A percentile compares a stretch with the other conserved stretches of the same genome.
Evolutionary conservation across 2,797 vertebrate species (phyloP).

Genomic region (Anabas testudineus): DNA sequence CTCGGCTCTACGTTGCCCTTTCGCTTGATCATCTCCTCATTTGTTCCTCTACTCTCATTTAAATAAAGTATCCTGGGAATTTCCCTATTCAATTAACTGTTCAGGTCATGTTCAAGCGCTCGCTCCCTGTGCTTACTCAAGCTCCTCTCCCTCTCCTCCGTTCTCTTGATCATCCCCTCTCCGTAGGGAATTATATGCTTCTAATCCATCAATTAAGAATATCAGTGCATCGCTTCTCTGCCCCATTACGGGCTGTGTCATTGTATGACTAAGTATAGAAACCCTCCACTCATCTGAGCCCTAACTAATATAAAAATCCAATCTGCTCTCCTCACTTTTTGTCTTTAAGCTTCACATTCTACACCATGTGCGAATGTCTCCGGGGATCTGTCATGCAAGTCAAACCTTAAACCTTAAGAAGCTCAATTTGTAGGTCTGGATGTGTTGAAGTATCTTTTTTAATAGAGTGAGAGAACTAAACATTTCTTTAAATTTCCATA

Average conservation of each 20-base stretch:
- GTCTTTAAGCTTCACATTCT: constrained; percentile 31
- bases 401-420: constrained; percentile 20
- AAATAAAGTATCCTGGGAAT: constrained; percentile 72
- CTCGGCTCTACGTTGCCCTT: constrained; percentile 13
- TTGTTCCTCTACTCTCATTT: constrained; percentile 65
- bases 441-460: constrained; percentile 12
- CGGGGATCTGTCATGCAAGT: constrained; percentile 13
- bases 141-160: constrained; percentile 48
- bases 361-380: constrained; percentile 27
- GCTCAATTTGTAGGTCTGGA: constrained; percentile 2
- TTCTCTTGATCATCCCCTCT: constrained; percentile 74
- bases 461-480: background rate
- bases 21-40: constrained; percentile 27
- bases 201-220: constrained; percentile 86
- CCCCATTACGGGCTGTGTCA: constrained; percentile 78
- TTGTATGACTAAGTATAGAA: constrained; percentile 76
- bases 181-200: constrained; percentile 75
- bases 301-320: constrained; percentile 68
- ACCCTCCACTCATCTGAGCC: constrained; percentile 58
- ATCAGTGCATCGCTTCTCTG: constrained; percentile 78
- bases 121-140: constrained; percentile 48
- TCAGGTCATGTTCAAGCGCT: constrained; percentile 73
- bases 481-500: background rate
- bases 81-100: constrained; percentile 72
- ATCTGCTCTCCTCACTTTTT: constrained; percentile 51